Base-by-base conservation (phyloP, 2,888 invertebrate genomes). In the Diadegma fenestrale region DNA sequence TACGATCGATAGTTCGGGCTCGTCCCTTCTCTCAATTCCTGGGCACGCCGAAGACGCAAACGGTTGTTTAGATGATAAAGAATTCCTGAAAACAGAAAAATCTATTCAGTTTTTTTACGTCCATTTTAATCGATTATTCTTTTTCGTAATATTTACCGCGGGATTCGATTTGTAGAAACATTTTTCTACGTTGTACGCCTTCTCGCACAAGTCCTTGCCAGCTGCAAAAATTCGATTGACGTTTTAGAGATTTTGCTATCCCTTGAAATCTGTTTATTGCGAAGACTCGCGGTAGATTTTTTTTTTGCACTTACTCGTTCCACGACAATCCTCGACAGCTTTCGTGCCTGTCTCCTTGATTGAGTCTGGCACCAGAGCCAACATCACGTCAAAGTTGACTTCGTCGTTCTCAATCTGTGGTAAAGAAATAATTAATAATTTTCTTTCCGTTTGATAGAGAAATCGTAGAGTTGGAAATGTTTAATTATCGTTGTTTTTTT, bases 151-250 rank as follows among this genome's bases (percentile, higher is more conserved):
- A 80, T 86, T 84, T 88, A 93, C 93, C 86, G 88, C 86, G 1
- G 93, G 92, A 87, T 90, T 90, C 1, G 87, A 82, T 4, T 89
- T 76, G 79, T 88, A 92, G 85, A 92, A 87, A 86, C 93, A 94
- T 41, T 89, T 90, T 73, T 91, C 89, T 33, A 93, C 84, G 30
- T 91, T 90, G 54, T 83, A 89, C 0, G 91, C 87, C 26, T 87
- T 82, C 0, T 91, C 90, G 75, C 93, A 94, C 14, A 88, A 79
- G 71, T 93, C 90, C 0, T 75, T 71, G 22, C 90, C 91, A 69
- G 86, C 93, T 93, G 78, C n/a, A 14, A 51, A 82, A 69, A 26
- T 72, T 41, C n/a, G 64, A 71, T 69, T 14, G 43, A 68, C 19
- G 19, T 1, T 48, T 69, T 26, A 48, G 73, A 41, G 48, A 64